Percentiles rank a stretch among this genome's conserved stretches.
These are phyloP conservation scores for Archips crataeganus DNA, from an alignment of 2,888 invertebrate species.

Conservation along the genomic window DNA sequence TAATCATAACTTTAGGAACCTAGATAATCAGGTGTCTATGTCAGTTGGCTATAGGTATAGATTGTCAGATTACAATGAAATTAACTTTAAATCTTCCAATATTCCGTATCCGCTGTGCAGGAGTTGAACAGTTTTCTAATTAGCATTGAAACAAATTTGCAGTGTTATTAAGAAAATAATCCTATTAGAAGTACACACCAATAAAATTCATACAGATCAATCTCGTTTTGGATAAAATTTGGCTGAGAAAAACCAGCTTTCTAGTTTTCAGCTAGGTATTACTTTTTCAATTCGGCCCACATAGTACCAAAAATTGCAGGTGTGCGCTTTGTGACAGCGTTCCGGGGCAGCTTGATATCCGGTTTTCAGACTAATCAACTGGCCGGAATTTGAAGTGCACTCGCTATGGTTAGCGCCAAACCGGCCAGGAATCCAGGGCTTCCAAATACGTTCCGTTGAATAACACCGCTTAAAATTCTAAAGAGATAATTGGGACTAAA, in stretches of 20 bases:
- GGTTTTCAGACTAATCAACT: conserved; percentile 62
- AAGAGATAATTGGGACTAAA: conserved; percentile 38
- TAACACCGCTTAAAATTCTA: conserved; percentile 45
- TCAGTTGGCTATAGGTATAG: too few relatives aligned
- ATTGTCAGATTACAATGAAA: too few relatives aligned
- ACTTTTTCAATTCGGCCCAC: conserved; percentile 25
- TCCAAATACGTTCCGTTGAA: conserved; percentile 41
- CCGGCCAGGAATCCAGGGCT: conserved; percentile 42
- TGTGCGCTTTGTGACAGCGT: conserved; percentile 53
- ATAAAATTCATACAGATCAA: too few relatives aligned
- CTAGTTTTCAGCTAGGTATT: not conserved
- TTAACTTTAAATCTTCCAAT: too few relatives aligned
- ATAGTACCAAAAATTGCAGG: conserved; percentile 51
- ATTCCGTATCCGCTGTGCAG: too few relatives aligned
- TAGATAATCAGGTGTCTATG: too few relatives aligned
- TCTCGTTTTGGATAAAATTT: not conserved
- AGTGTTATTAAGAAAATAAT: too few relatives aligned
- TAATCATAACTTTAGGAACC: too few relatives aligned
- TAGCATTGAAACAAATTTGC: too few relatives aligned
- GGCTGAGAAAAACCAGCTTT: not conserved
- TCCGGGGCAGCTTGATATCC: conserved; percentile 48
- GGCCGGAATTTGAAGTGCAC: conserved; percentile 60
- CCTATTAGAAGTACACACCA: too few relatives aligned
- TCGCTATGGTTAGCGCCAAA: conserved; percentile 49
- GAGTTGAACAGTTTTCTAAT: too few relatives aligned